These are phyloP conservation scores for Gila robusta DNA, from an alignment of 2,797 vertebrate species.

Conservation along the genomic window DNA sequence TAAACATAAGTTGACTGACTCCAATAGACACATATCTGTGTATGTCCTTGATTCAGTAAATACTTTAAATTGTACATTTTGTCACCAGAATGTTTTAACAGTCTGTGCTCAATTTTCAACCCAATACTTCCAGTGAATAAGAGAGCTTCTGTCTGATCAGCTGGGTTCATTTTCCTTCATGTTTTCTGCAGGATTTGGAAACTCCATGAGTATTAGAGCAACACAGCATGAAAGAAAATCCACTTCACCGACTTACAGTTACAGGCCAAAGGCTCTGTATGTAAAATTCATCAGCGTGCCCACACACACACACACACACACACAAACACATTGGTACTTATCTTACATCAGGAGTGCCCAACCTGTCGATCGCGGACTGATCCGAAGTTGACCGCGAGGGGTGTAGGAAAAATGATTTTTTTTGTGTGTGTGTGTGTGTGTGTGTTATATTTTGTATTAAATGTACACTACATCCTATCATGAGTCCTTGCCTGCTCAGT, in stretches of 20 bases:
- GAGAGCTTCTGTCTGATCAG: slow-evolving; percentile 35
- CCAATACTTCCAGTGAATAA: slow-evolving; percentile 60
- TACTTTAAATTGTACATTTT: background rate
- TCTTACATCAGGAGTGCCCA: no score
- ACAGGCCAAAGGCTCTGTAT: slow-evolving; percentile 33
- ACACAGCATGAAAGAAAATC: slow-evolving; percentile 76
- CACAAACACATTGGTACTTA: background rate
- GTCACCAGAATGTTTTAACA: background rate
- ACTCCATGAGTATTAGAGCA: slow-evolving; percentile 77
- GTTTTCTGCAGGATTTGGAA: slow-evolving; percentile 68
- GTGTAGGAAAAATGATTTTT: no score
- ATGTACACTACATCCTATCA: no score
- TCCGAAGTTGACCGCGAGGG: no score
- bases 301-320: background rate
- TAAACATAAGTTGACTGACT: background rate
- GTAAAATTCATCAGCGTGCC: slow-evolving; percentile 29
- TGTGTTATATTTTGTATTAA: no score
- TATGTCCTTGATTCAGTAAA: background rate
- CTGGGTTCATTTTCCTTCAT: slow-evolving; percentile 54
- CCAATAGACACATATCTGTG: background rate
- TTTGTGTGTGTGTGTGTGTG: no score
- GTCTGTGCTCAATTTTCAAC: background rate
- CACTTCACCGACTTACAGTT: slow-evolving; percentile 54
- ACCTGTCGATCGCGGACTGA: no score
- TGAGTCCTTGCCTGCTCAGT: no score